Conservation (phyloP, 30 jellyfish, hydroid and myxozoan species). For the Rhopilema esculentum region DNA sequence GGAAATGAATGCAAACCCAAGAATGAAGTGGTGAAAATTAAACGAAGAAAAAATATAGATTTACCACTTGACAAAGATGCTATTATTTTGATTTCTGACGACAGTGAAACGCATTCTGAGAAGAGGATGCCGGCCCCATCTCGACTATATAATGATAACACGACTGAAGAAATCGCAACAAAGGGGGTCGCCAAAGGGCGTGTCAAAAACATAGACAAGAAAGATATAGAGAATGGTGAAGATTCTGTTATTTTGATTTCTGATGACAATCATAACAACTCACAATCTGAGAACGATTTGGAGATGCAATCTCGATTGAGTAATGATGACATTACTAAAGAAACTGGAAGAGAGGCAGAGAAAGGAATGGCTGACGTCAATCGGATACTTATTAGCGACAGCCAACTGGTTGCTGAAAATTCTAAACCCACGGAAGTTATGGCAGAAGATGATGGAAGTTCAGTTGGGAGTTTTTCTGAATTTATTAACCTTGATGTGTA, state of each 20-base stretch:
- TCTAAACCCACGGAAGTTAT: too few species aligned
- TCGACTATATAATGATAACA: not conserved
- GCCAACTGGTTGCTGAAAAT: too few species aligned
- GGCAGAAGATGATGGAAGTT: too few species aligned
- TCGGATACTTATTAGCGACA: too few species aligned
- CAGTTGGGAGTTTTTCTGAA: not conserved
- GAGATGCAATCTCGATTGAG: too few species aligned
- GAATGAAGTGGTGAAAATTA: not conserved
- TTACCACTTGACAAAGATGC: not conserved
- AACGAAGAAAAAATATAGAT: not conserved
- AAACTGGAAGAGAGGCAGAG: too few species aligned
- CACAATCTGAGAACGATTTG: too few species aligned
- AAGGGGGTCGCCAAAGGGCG: not conserved
- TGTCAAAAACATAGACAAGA: not conserved
- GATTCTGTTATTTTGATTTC: too few species aligned
- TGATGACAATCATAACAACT: too few species aligned
- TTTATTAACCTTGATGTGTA: conserved; percentile 38
- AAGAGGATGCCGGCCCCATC: conserved; percentile 10
- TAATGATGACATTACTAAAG: too few species aligned
- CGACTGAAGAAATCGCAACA: not conserved
- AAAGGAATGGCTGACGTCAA: too few species aligned
- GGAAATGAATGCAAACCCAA: conserved; percentile 1
- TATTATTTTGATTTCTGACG: not conserved
- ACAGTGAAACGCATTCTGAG: not conserved
- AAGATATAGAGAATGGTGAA: not conserved